Evolutionary conservation across 2,888 invertebrate genomes (phyloP).

Genomic region (Herminia tarsipennalis): DNA sequence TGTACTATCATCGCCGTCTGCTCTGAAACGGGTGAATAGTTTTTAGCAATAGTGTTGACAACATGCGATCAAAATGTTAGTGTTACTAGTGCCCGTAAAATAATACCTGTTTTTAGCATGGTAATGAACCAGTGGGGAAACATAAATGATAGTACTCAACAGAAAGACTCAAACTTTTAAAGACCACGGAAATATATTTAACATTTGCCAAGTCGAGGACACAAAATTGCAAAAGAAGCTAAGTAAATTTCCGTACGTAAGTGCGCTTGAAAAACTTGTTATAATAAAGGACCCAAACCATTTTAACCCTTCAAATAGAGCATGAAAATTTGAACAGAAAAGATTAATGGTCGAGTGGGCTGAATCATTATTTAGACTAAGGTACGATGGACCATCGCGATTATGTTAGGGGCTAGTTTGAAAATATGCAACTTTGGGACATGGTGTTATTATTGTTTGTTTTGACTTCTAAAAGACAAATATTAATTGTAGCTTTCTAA

Average conservation of each 20-base stretch:
- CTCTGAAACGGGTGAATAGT: no score
- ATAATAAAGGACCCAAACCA: conserved; percentile 50
- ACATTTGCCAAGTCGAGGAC: no score
- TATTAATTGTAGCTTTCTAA: no score
- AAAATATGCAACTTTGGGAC: conserved; percentile 49
- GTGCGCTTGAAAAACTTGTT: conserved; percentile 37
- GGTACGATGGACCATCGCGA: conserved; percentile 32
- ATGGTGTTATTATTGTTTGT: conserved; percentile 5
- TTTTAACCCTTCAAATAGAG: conserved; percentile 62
- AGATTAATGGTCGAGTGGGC: conserved; percentile 56
- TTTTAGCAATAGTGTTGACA: no score
- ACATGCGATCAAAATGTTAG: no score
- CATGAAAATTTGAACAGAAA: conserved; percentile 63
- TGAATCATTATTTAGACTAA: conserved; percentile 57
- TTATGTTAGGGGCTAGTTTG: conserved; percentile 42
- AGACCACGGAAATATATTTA: background rate
- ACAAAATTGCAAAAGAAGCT: conserved; percentile 2
- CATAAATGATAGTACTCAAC: no score
- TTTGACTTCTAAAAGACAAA: no score
- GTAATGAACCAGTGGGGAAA: no score
- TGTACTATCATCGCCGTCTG: no score
- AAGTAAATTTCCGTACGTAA: conserved; percentile 21
- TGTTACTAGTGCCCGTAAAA: no score
- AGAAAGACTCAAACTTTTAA: no score
- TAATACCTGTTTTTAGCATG: no score